Base-by-base conservation (phyloP, 2,888 invertebrate genomes). In the Morpho helenor region DNA sequence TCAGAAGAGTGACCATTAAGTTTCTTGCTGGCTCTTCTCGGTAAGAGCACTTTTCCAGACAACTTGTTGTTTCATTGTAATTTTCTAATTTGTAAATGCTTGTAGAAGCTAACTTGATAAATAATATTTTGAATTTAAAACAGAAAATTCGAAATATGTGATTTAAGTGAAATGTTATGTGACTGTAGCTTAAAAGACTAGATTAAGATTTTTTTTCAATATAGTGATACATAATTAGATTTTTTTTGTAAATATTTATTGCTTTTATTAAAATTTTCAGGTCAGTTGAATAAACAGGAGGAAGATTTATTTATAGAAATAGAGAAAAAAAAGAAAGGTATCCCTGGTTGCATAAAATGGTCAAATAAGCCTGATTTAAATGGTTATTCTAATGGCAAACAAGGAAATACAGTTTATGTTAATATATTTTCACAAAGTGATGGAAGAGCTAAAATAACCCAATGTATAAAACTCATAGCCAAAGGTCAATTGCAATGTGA, bases 311-410 rank as follows among this genome's bases (percentile, higher is more conserved):
- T 92, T 71, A 73, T 80, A 54, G 91, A 92, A 74, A 85, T 94
- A 23, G 88, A 91, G 65, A 87, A 80, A 66, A 79, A 78, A 52
- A 92, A 91, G 74, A 91, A 89, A 66, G 88, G 91, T 57, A 77
- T 92, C 61, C 82, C 91, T 39, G 91, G 91, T 49, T 86, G 90
- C 62, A 88, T 93, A 52, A 91, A 91, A 74, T 93, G 93, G 93
- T 81, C 82, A 49, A 82, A 82, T 56, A 86, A 84, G 69, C 84
- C 86, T 49, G 82, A 89, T 64, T 76, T 87, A 57, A 89, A 87
- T 72, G 87, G 85, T 9, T 90, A 91, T 65, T 91, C 91, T 63
- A 93, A 93, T 76, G 93, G 93, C 44, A 74, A 72, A 23, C 91
- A 76, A 64, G 89, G 91, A 6, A 84, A 88, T 65, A 93, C 92